Percentiles rank a stretch among this genome's conserved stretches.
Conservation (phyloP, 2,888 invertebrate genomes). For the Volucella zonaria region DNA sequence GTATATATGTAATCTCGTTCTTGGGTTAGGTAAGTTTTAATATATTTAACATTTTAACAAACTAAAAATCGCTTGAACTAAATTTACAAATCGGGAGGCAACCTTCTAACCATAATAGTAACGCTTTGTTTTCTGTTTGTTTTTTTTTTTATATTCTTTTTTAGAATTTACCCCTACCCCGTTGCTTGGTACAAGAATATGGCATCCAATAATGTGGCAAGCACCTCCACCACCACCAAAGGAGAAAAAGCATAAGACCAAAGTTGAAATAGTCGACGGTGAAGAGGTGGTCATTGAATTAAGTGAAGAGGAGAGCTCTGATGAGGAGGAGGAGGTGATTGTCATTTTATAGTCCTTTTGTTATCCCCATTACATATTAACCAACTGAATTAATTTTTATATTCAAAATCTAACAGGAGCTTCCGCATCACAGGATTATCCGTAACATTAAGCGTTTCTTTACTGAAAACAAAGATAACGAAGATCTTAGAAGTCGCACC, state of each 20-base stretch:
- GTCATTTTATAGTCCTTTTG: conserved; percentile 59
- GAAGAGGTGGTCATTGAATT: conserved; percentile 81
- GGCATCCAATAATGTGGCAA: conserved; percentile 87
- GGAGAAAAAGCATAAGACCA: conserved; percentile 82
- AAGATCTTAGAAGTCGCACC: conserved; percentile 80
- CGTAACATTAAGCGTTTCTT: conserved; percentile 84
- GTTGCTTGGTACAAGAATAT: conserved; percentile 84
- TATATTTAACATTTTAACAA: background rate
- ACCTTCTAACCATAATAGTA: conserved; percentile 54
- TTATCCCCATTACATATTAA: conserved; percentile 48
- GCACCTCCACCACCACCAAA: conserved; percentile 83
- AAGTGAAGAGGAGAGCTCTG: conserved; percentile 82
- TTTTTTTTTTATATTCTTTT: conserved; percentile 38
- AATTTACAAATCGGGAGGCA: background rate
- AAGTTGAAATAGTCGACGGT: conserved; percentile 81
- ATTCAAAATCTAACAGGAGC: conserved; percentile 82
- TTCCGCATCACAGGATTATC: conserved; percentile 86
- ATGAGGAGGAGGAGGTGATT: conserved; percentile 80
- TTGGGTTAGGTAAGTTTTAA: background rate
- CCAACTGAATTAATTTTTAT: conserved; percentile 48
- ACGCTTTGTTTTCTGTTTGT: conserved; percentile 71
- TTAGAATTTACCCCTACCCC: conserved; percentile 84
- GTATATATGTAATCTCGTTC: background rate
- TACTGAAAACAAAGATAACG: conserved; percentile 81
- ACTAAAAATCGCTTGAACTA: background rate